phyloP scores from a whole-genome alignment of 1,140 invertebrate species.

The Pristionchus pacificus region DNA sequence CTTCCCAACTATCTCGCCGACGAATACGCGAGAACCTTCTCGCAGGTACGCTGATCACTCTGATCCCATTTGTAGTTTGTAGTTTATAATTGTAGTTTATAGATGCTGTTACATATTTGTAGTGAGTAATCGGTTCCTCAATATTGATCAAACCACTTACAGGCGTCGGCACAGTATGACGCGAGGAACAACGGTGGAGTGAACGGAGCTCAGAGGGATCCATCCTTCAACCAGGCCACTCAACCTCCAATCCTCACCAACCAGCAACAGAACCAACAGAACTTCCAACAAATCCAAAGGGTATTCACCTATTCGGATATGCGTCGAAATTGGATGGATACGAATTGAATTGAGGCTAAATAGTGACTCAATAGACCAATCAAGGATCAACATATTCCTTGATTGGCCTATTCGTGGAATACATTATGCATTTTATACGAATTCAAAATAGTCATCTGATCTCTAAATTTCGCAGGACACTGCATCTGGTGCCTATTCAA shows the following conservation, averaged over 20 bases:
- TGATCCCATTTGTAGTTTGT: conserved; percentile 22
- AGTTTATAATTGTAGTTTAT: conserved; percentile 4
- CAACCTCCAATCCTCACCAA: conserved; percentile 31
- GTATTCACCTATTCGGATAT: background rate
- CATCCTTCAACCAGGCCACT: background rate
- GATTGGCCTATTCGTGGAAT: too few relatives aligned
- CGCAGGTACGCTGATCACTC: background rate
- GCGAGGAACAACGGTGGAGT: too few relatives aligned
- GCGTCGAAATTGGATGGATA: background rate
- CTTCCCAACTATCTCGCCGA: conserved; percentile 10
- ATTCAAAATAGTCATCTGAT: too few relatives aligned
- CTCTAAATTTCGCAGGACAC: background rate
- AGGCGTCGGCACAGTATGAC: background rate
- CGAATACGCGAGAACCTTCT: conserved; percentile 13
- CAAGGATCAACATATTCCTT: too few relatives aligned
- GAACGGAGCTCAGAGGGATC: conserved; percentile 6
- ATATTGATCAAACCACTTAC: background rate
- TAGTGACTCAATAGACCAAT: conserved; percentile 15
- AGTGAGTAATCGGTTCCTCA: conserved; percentile 14
- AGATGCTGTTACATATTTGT: background rate
- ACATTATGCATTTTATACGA: too few relatives aligned
- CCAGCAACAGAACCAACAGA: conserved; percentile 27
- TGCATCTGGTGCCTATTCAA: background rate
- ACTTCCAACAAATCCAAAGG: conserved; percentile 31
- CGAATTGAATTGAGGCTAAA: conserved; percentile 5